Evolutionary conservation across 1,140 invertebrate species (phyloP), one percentile per base, ranked within the genome.

Genomic region (Drosophila aff.): DNA sequence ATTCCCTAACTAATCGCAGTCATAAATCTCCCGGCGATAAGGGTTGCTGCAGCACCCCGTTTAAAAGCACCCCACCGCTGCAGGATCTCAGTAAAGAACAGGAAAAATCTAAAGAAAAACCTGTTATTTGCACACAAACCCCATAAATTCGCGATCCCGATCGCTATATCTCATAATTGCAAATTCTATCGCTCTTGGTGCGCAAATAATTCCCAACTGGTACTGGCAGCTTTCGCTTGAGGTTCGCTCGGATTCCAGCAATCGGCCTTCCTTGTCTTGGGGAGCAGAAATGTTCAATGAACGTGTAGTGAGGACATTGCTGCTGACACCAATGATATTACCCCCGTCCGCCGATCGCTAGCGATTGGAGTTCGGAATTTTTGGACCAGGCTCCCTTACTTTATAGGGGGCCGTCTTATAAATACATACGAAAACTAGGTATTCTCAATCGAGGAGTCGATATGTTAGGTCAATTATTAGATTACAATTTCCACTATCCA

Each of bases 261-360:
- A 18, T 87, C 84, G 28, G 11, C 38, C 84, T 87, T 87, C 84
- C 84, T 87, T 87, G 84, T 87, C 84, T 87, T 87, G 84, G 84
- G 84, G 84, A 87, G 84, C 84, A 87, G 69, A 89, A 87, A 90
- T 87, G 85, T 79, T 46, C 84, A 89, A 87, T 87, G 84, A 87
- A 87, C 84, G 84, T 84, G 4, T 89, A 89, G 84, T 89, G 84
- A 89, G 84, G 73, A 65, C 66, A 89, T 89, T 89, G 84, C 78
- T 89, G 84, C 84, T 89, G 84, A 89, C 84, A 90, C 84, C 84
- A 89, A 89, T 79, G 81, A 87, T 89, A 65, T 74, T 44, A 78
- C 78, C 85, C 84, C 84, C 84, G 84, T 78, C 63, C 69, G 52
- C 62, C 52, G 47, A 62, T 78, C 66, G 15, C 55, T 31, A n/a